Base-by-base conservation (phyloP, 2,797 vertebrate species). In the Mus minutoides region DNA sequence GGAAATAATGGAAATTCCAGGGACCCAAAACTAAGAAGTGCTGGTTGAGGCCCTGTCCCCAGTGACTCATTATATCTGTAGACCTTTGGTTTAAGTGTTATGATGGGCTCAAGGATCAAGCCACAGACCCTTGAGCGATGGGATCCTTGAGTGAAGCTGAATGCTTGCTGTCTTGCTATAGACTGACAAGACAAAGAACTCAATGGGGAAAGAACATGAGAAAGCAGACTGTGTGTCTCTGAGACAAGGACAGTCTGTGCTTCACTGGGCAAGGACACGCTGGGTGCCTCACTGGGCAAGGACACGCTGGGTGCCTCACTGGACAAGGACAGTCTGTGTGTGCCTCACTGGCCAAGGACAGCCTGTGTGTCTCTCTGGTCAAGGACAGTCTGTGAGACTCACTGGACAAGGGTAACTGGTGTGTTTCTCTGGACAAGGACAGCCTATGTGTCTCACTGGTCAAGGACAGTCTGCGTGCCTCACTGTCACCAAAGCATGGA, bases 1-100 rank as follows among this genome's bases (percentile, higher is more conserved):
- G 58, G 83, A 90, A 95, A 92, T 62, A 91, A 94, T 2, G 3
- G 14, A 84, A 92, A 85, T 37, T 11, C 34, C 37, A 92, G 62
- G 37, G 17, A 79, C 11, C 6, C 16, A 76, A 90, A 85, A 58
- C 2, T 26, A 83, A 60, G 75, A 56, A 75, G 34, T 17, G 22
- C 6, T 80, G 69, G 24, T 88, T 46, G 78, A 94, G 43, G 21
- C 29, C 79, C 2, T 26, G 34, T 34, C 6, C 12, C 2, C 7
- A 11, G n/a, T 12, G 43, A 58, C 79, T 73, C 73, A 64, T 26
- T 11, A 93, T 52, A 24, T 73, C 52, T 49, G 58, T 40, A 52
- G 26, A 75, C 34, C 83, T 71, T n/a, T 26, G 16, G 8, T 92
- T 92, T 88, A 56, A 85, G 75, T 85, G n/a, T 43, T 31, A 0